These are phyloP conservation scores for Protomyctophum bolini DNA, from an alignment of 2,113 vertebrate species.

Conservation along the genomic window DNA sequence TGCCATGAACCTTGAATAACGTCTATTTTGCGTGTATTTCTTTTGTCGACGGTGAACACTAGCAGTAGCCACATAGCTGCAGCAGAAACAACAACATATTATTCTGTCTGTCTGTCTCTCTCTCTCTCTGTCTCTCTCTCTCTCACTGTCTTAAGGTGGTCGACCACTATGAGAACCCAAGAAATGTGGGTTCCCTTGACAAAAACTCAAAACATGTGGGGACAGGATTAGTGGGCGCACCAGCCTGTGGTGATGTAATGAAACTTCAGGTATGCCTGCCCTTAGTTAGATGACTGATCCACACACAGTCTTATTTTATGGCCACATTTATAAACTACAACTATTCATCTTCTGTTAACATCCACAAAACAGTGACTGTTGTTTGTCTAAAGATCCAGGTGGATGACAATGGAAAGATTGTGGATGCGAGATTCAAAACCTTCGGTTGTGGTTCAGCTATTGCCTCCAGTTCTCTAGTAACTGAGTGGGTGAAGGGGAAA, in stretches of 20 bases:
- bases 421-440: slow-evolving; percentile 91
- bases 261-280: slow-evolving; percentile 85
- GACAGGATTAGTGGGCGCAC: slow-evolving; percentile 94
- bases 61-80: not conserved
- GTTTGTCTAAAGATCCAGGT: slow-evolving; percentile 83
- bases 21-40: not conserved
- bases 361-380: not conserved
- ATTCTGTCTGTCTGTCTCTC: not conserved
- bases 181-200: slow-evolving; percentile 93
- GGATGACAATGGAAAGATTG: slow-evolving; percentile 86
- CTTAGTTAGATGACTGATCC: not conserved
- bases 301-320: no score
- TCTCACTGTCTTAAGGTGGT: slow-evolving; percentile 80
- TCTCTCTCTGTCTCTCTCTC: not conserved
- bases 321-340: no score
- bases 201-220: slow-evolving; percentile 91
- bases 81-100: not conserved
- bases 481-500: slow-evolving; percentile 96
- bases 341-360: no score
- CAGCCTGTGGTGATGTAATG: slow-evolving; percentile 97
- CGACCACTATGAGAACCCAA: slow-evolving; percentile 96
- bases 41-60: not conserved
- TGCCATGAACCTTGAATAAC: not conserved
- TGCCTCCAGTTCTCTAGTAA: slow-evolving; percentile 91
- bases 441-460: slow-evolving; percentile 95